Evolutionary conservation across 2,113 vertebrate genomes (phyloP).

Genomic region (Austrofundulus limnaeus): DNA sequence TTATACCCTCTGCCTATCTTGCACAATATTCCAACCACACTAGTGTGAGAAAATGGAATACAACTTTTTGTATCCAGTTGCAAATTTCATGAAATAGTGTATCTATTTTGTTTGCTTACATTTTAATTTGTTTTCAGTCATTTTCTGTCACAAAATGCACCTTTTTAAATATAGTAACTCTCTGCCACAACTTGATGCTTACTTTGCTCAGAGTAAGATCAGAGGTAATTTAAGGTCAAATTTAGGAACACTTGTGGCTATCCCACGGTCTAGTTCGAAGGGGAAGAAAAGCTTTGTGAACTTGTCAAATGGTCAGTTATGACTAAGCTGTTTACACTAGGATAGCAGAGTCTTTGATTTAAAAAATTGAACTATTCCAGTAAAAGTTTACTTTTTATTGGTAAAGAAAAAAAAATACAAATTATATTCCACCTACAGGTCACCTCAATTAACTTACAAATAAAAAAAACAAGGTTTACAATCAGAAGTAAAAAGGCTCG

Average conservation of each 20-base stretch:
- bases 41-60: too few species aligned
- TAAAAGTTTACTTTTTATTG: conserved; percentile 66
- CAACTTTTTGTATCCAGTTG: too few species aligned
- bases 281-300: not conserved
- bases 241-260: not conserved
- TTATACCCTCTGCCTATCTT: too few species aligned
- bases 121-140: not conserved
- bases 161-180: too few species aligned
- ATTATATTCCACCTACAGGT: conserved; percentile 44
- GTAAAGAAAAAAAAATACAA: conserved; percentile 50
- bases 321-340: not conserved
- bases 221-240: not conserved
- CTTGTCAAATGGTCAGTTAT: not conserved
- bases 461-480: conserved; percentile 22
- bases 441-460: conserved; percentile 38
- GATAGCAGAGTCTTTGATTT: not conserved
- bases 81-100: too few species aligned
- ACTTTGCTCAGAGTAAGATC: not conserved
- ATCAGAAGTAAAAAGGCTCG: conserved; percentile 11
- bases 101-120: too few species aligned
- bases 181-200: not conserved
- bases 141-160: not conserved
- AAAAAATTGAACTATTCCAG: conserved; percentile 11
- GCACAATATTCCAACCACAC: too few species aligned
- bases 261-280: not conserved